Evolutionary conservation across 2,113 vertebrate genomes (phyloP).

Genomic region (pig (Sus scrofa)): T2T-Sscrofa CM000819.6:62574001-62574500

Average conservation of each 20-base stretch:
- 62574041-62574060: too few relatives aligned
- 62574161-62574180: neutral
- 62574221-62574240: neutral
- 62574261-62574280: neutral
- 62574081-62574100: neutral
- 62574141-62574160: neutral
- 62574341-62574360: neutral
- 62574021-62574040: too few relatives aligned
- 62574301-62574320: neutral
- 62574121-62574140: neutral
- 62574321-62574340: neutral
- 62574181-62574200: neutral
- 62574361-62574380: neutral
- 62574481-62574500: neutral
- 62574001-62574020: too few relatives aligned
- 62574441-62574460: neutral
- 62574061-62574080: too few relatives aligned
- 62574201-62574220: neutral
- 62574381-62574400: neutral
- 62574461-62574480: neutral
- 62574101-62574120: neutral
- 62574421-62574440: neutral
- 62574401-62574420: neutral
- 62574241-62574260: conserved; percentile 17
- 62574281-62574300: neutral